A percentile compares a stretch with the other conserved stretches of the same genome.
phyloP scores from a whole-genome alignment of 35 echinoderm and acorn worm species.

The Strongylocentrotus purpuratus region DNA sequence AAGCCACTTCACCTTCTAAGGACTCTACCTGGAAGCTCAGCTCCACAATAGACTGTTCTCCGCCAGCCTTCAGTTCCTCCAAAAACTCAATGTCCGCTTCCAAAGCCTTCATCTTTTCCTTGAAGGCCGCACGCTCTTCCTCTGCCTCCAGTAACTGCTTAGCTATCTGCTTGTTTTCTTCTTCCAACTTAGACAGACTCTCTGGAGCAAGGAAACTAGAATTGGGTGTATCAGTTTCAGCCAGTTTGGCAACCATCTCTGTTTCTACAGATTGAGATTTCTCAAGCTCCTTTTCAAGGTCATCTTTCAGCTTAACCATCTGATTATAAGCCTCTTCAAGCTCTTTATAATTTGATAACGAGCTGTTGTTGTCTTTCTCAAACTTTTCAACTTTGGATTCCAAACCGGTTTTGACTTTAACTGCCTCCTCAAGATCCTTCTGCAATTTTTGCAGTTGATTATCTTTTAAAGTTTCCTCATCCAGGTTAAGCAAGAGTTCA shows the following conservation, averaged over 20 bases:
- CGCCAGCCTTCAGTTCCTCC: conserved; percentile 33
- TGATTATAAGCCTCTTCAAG: conserved; percentile 36
- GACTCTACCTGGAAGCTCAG: conserved; percentile 39
- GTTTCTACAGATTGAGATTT: conserved; percentile 20
- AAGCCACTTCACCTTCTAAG: neutral
- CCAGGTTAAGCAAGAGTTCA: conserved; percentile 22
- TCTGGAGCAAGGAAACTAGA: neutral
- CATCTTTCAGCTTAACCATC: conserved; percentile 4
- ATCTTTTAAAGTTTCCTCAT: conserved; percentile 27
- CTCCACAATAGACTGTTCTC: conserved; percentile 28
- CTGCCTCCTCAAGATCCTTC: conserved; percentile 47
- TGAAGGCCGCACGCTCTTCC: neutral
- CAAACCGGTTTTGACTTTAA: conserved; percentile 21
- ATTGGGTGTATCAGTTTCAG: conserved; percentile 11
- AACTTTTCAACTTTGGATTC: neutral
- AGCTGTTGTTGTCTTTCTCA: conserved; percentile 34
- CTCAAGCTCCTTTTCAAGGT: conserved; percentile 42
- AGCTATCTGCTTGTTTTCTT: conserved; percentile 22
- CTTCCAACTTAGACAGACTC: conserved; percentile 43
- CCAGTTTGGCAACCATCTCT: neutral
- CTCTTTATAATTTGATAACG: conserved; percentile 30
- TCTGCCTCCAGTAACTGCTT: conserved; percentile 2
- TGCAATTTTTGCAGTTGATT: neutral
- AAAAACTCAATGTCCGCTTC: conserved; percentile 34
- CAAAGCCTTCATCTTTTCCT: conserved; percentile 40